These are phyloP conservation scores for Spea multiplicata DNA, from an alignment of 2,113 vertebrate genomes.

Conservation along the genomic window DNA sequence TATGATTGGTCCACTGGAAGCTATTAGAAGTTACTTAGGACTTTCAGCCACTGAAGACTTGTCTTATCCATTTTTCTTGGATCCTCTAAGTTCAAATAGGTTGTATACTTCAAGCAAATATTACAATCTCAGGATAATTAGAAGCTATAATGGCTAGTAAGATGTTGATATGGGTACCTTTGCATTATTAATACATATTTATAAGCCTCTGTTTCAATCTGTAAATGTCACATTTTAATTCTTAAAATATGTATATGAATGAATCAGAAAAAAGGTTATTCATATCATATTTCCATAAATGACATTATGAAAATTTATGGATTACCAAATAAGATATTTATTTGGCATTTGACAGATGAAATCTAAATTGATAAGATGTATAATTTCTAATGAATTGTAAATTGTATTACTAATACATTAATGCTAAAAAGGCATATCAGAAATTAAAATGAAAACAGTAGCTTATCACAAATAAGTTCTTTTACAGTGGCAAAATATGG, in stretches of 20 bases:
- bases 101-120: too few species aligned
- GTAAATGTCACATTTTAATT: constrained; percentile 40
- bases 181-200: too few species aligned
- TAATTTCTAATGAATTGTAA: constrained; percentile 9
- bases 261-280: constrained; percentile 43
- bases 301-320: constrained; percentile 36
- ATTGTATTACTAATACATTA: constrained; percentile 20
- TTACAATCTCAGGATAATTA: too few species aligned
- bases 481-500: neutral
- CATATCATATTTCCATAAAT: constrained; percentile 43
- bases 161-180: too few species aligned
- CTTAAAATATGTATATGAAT: constrained; percentile 41
- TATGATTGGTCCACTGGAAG: too few species aligned
- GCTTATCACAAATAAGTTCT: constrained; percentile 21
- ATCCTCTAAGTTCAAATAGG: too few species aligned
- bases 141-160: too few species aligned
- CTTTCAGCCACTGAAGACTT: too few species aligned
- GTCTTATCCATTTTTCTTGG: too few species aligned
- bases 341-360: constrained; percentile 39
- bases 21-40: too few species aligned
- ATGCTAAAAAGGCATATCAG: constrained; percentile 14
- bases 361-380: constrained; percentile 16
- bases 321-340: constrained; percentile 44
- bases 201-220: neutral
- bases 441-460: constrained; percentile 24